Conservation (phyloP, 2,888 invertebrate species). For the Entomobrya multifasciata region DNA sequence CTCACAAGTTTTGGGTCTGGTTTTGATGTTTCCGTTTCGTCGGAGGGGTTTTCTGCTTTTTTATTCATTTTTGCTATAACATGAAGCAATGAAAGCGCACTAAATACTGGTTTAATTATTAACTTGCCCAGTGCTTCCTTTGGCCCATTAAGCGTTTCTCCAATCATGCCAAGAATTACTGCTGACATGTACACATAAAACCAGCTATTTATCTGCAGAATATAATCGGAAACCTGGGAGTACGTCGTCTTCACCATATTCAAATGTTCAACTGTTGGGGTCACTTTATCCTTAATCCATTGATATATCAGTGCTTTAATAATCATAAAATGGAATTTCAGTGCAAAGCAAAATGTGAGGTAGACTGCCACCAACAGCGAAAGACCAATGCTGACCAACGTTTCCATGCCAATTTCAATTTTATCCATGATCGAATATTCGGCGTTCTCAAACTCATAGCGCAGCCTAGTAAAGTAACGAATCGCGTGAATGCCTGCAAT, state of each 20-base stretch:
- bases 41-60: neutral
- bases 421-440: too few relatives aligned
- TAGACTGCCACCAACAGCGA: constrained; percentile 69
- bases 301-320: constrained; percentile 61
- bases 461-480: constrained; percentile 33
- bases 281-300: constrained; percentile 49
- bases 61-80: neutral
- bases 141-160: neutral
- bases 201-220: constrained; percentile 65
- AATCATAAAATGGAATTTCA: constrained; percentile 65
- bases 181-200: constrained; percentile 71
- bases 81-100: neutral
- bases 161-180: constrained; percentile 41
- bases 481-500: constrained; percentile 37
- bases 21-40: neutral
- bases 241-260: constrained; percentile 71
- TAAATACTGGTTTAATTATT: neutral
- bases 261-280: constrained; percentile 47
- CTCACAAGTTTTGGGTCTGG: constrained; percentile 9
- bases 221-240: constrained; percentile 64
- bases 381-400: neutral
- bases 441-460: too few relatives aligned
- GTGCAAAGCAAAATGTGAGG: constrained; percentile 69
- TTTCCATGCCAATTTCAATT: neutral
- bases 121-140: neutral